Evolutionary conservation across 1,140 invertebrate genomes (phyloP).

Genomic region (Camponotus pennsylvanicus): DNA sequence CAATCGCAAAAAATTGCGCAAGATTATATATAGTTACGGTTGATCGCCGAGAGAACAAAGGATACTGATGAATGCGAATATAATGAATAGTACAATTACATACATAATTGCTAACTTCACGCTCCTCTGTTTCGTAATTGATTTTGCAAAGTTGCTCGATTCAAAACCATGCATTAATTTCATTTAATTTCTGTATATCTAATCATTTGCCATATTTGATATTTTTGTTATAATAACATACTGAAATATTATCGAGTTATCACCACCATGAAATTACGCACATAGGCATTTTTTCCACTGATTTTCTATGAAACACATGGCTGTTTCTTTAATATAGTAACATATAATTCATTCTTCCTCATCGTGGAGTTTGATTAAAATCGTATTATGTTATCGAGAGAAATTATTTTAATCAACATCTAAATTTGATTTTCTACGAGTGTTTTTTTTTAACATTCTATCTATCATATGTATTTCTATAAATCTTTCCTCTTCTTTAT

Average conservation of each 20-base stretch:
- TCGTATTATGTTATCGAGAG: background rate
- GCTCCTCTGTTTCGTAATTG: conserved; percentile 36
- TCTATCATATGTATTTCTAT: background rate
- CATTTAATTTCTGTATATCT: conserved; percentile 31
- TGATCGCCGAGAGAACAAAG: conserved; percentile 45
- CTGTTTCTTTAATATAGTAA: background rate
- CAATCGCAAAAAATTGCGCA: conserved; percentile 54
- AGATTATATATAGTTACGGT: conserved; percentile 53
- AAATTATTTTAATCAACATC: background rate
- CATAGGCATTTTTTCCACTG: background rate
- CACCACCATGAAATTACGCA: background rate
- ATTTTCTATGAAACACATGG: background rate
- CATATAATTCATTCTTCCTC: background rate
- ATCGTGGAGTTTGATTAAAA: background rate
- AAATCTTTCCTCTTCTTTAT: background rate
- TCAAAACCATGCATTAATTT: conserved; percentile 23
- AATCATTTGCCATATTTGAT: background rate
- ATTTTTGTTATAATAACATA: conserved; percentile 15
- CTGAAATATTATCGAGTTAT: background rate
- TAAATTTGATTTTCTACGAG: background rate
- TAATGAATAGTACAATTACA: conserved; percentile 42
- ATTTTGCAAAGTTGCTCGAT: conserved; percentile 28
- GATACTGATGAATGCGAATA: conserved; percentile 34
- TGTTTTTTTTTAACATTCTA: background rate
- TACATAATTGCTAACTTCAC: conserved; percentile 40